A percentile compares a stretch with the other conserved stretches of the same genome.
Evolutionary conservation across 2,113 vertebrate species (phyloP).

Genomic region (Xenopus laevis): DNA sequence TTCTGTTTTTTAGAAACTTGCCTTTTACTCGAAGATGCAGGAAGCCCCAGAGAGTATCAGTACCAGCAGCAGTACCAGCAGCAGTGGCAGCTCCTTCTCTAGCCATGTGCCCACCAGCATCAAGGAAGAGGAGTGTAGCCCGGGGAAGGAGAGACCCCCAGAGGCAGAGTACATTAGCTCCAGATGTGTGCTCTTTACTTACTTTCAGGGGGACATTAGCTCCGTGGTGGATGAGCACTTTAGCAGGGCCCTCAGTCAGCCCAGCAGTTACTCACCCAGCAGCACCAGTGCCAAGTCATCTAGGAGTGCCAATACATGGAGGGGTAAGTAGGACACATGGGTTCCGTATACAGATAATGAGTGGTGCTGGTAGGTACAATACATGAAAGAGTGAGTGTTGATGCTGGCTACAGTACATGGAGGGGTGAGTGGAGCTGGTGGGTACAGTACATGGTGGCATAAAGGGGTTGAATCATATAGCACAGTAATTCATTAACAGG

Average conservation of each 20-base stretch:
- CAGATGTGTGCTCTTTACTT: slow-evolving; percentile 94
- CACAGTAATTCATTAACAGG: too few relatives aligned
- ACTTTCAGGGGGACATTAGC: slow-evolving; percentile 96
- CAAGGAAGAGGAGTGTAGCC: slow-evolving; percentile 85
- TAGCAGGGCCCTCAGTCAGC: slow-evolving; percentile 91
- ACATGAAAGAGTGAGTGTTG: too few relatives aligned
- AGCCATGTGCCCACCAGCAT: slow-evolving; percentile 70
- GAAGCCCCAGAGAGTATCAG: slow-evolving; percentile 74
- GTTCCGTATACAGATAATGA: too few relatives aligned
- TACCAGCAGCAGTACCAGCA: slow-evolving; percentile 61
- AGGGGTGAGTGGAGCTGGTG: too few relatives aligned
- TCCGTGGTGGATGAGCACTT: slow-evolving; percentile 96
- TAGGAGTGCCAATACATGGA: slow-evolving; percentile 68
- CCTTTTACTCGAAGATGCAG: slow-evolving; percentile 97
- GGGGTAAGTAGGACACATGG: slow-evolving; percentile 60
- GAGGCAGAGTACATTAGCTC: slow-evolving; percentile 94
- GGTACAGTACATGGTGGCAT: too few relatives aligned
- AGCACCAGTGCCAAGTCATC: slow-evolving; percentile 61
- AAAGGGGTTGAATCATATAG: too few relatives aligned
- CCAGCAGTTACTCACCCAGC: slow-evolving; percentile 69
- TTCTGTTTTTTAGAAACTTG: slow-evolving; percentile 74
- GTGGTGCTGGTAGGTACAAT: too few relatives aligned
- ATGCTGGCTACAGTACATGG: too few relatives aligned
- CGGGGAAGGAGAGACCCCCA: slow-evolving; percentile 88
- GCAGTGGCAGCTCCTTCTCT: slow-evolving; percentile 70